Evolutionary conservation across 2,888 invertebrate species (phyloP).

Genomic region (Zhengitettix transpicula): DNA sequence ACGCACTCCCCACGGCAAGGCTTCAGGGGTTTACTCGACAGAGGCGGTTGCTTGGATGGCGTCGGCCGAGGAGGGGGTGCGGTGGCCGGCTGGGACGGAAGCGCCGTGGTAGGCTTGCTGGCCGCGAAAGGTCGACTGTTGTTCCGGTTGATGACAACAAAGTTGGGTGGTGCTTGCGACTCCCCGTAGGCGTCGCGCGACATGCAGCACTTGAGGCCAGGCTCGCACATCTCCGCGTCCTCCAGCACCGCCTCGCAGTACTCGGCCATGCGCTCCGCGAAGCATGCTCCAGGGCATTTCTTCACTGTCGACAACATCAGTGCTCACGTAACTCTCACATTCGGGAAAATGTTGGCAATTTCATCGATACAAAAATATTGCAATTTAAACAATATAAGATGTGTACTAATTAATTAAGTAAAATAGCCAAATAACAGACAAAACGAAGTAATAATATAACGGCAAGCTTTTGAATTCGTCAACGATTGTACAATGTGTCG

Average conservation of each 20-base stretch:
- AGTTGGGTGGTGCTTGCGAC: slow-evolving; percentile 45
- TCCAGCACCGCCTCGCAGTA: slow-evolving; percentile 77
- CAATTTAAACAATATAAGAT: no score
- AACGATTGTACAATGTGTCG: no score
- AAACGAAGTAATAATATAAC: no score
- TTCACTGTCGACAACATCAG: slow-evolving; percentile 9
- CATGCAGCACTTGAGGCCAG: slow-evolving; percentile 66
- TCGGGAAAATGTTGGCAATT: neutral
- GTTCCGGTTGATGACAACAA: slow-evolving; percentile 50
- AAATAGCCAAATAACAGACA: no score
- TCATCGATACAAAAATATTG: no score
- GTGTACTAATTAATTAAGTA: no score
- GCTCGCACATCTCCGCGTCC: slow-evolving; percentile 52
- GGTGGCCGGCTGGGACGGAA: slow-evolving; percentile 12
- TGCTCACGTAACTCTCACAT: neutral
- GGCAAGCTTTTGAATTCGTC: no score
- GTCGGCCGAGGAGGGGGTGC: slow-evolving; percentile 19
- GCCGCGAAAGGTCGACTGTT: slow-evolving; percentile 18
- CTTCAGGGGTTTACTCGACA: slow-evolving; percentile 24
- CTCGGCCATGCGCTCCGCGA: slow-evolving; percentile 60
- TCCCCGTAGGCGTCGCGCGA: slow-evolving; percentile 55
- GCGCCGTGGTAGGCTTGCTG: neutral
- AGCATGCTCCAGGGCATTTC: slow-evolving; percentile 65
- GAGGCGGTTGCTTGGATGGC: slow-evolving; percentile 20
- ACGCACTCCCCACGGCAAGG: slow-evolving; percentile 74